Conservation (phyloP, 2,888 invertebrate species). For the Morpho helenor region DNA sequence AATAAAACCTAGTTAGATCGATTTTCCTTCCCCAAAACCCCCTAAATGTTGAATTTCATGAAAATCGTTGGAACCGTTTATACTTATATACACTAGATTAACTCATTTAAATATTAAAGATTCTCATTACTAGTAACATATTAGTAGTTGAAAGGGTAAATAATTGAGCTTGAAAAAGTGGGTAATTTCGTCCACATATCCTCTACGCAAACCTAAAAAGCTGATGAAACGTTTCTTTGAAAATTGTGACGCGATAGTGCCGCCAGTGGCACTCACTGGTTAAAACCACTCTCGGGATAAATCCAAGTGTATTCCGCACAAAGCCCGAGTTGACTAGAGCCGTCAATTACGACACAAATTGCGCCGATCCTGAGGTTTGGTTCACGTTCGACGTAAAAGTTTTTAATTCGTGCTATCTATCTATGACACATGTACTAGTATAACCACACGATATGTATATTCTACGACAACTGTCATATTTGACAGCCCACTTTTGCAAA, state of each 20-base stretch:
- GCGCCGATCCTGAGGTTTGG: slow-evolving; percentile 22
- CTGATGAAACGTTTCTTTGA: slow-evolving; percentile 6
- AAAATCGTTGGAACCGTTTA: too few species aligned
- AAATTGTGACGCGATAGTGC: slow-evolving; percentile 1
- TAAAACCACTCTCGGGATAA: slow-evolving; percentile 21
- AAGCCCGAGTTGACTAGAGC: slow-evolving; percentile 29
- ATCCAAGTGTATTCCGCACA: slow-evolving; percentile 23
- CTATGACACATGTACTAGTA: too few species aligned
- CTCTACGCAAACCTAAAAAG: neutral
- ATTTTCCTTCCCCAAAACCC: too few species aligned
- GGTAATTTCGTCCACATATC: neutral
- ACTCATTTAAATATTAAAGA: too few species aligned
- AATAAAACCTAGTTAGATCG: too few species aligned
- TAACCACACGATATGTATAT: too few species aligned
- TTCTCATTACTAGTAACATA: too few species aligned
- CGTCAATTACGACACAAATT: slow-evolving; percentile 33
- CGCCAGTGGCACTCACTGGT: slow-evolving; percentile 12
- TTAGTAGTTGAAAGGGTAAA: too few species aligned
- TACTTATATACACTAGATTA: too few species aligned
- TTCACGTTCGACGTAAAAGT: slow-evolving; percentile 1
- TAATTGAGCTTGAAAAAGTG: neutral
- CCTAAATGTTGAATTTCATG: too few species aligned
- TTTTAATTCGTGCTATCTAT: neutral
- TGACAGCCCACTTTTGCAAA: too few species aligned
- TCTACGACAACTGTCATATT: too few species aligned